A percentile compares a stretch with the other conserved stretches of the same genome.
Evolutionary conservation across 2,888 invertebrate genomes (phyloP).

Genomic region (Heteromyza rotundicornis): DNA sequence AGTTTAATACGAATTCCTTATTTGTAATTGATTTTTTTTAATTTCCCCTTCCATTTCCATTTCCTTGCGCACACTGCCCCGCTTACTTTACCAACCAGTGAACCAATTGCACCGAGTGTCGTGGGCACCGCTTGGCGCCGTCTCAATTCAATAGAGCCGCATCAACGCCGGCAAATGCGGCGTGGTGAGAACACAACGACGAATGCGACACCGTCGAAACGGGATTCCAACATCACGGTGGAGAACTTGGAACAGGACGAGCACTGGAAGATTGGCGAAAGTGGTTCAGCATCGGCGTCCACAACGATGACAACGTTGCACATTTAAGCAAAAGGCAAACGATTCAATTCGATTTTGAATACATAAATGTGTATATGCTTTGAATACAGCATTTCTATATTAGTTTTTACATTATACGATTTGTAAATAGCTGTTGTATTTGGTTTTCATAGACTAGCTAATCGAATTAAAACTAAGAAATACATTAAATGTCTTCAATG

Average conservation of each 20-base stretch:
- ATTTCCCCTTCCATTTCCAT: slow-evolving; percentile 11
- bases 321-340: slow-evolving; percentile 34
- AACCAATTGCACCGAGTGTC: too few species aligned
- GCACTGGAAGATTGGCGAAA: not conserved
- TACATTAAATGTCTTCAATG: too few species aligned
- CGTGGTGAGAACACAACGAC: slow-evolving; percentile 7
- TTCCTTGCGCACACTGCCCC: too few species aligned
- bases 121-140: slow-evolving; percentile 39
- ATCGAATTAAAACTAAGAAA: too few species aligned
- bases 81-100: too few species aligned
- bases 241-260: slow-evolving; percentile 23
- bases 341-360: too few species aligned
- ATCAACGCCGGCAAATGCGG: slow-evolving; percentile 26
- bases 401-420: too few species aligned
- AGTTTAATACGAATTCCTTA: too few species aligned
- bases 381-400: too few species aligned
- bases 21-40: slow-evolving; percentile 19
- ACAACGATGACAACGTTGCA: slow-evolving; percentile 45
- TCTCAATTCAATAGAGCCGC: slow-evolving; percentile 40
- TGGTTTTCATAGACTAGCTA: too few species aligned
- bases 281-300: slow-evolving; percentile 32
- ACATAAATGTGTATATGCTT: too few species aligned
- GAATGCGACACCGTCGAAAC: slow-evolving; percentile 18
- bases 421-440: too few species aligned
- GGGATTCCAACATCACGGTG: slow-evolving; percentile 29